Evolutionary conservation across 2,113 vertebrate genomes (phyloP), one percentile per base, ranked within the genome.

Genomic region (Canis aureus): DNA sequence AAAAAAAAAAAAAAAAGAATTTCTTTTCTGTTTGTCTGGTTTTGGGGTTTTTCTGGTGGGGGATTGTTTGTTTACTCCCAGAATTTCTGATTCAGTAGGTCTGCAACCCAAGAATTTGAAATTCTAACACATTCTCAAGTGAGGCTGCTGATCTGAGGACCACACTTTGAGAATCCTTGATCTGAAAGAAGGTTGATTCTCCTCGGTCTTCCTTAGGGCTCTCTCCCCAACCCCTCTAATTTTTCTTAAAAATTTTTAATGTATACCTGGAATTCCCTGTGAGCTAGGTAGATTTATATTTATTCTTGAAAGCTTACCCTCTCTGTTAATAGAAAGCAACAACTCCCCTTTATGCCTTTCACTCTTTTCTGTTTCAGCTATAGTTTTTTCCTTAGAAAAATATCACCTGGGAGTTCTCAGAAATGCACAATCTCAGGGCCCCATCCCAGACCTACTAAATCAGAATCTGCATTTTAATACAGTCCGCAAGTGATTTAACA

Each of bases 21-120:
- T 78, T 87, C 15, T 91, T 17, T 32, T 66, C n/a, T 69, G 67
- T 1, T 69, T n/a, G 32, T 2, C 17, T 69, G 16, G 67, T n/a
- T 35, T 19, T 3, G 17, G 67, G 3, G 15, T 19, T 35, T 10
- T 35, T 59, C 20, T 69, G 43, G 43, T 43, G 43, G 43, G 43
- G 43, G 43, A 43, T 9, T 69, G 67, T 69, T 8, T 69, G 32
- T 35, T 32, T 23, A 79, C 49, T 7, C 13, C 19, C 19, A 57
- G 29, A 38, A 69, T 73, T 73, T 89, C 35, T 94, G 25, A 96
- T 88, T 84, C 74, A 82, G n/a, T 76, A 97, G 35, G 17, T 83
- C 17, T 90, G 27, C 27, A 22, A 55, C 55, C 43, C 57, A 23
- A 88, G 22, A 91, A 55, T 66, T 91, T 88, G 55, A 11, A 78